Conservation (phyloP, 2,113 vertebrate species). For the Macaca fascicularis region DNA sequence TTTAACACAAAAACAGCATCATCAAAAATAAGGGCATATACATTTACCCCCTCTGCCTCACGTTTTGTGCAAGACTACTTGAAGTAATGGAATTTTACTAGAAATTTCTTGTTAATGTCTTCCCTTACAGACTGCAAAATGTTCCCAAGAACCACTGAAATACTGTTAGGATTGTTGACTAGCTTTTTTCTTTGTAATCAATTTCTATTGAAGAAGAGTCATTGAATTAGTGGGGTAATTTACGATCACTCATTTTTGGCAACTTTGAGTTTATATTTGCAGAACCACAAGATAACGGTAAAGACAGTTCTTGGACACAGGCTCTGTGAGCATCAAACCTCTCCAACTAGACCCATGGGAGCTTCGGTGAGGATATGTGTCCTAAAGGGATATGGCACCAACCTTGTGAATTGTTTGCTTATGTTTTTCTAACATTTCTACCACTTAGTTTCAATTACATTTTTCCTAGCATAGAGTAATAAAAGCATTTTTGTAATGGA, state of each 20-base stretch:
- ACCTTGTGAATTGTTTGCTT: not conserved
- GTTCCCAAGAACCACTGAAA: not conserved
- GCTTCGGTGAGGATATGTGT: accelerated
- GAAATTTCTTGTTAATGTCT: not conserved
- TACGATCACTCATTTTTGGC: not conserved
- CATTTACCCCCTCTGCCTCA: not conserved
- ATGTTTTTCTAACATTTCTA: not conserved
- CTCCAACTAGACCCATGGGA: accelerated
- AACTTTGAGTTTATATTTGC: not conserved
- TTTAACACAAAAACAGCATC: not conserved
- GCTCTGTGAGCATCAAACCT: accelerated
- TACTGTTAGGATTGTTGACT: not conserved
- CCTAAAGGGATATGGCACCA: not conserved
- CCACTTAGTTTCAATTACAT: not conserved
- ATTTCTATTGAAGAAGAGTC: not conserved
- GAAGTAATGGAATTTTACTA: not conserved
- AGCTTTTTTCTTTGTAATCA: not conserved
- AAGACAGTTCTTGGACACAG: not conserved
- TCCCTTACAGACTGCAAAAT: accelerated
- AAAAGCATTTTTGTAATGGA: not conserved
- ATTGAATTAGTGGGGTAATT: not conserved
- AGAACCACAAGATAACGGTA: not conserved
- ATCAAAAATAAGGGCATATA: not conserved
- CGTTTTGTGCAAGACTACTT: not conserved
- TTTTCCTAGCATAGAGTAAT: not conserved